These are phyloP conservation scores for human DNA, from an alignment of 2,113 vertebrate genomes.

Conservation along the genomic window DNA sequence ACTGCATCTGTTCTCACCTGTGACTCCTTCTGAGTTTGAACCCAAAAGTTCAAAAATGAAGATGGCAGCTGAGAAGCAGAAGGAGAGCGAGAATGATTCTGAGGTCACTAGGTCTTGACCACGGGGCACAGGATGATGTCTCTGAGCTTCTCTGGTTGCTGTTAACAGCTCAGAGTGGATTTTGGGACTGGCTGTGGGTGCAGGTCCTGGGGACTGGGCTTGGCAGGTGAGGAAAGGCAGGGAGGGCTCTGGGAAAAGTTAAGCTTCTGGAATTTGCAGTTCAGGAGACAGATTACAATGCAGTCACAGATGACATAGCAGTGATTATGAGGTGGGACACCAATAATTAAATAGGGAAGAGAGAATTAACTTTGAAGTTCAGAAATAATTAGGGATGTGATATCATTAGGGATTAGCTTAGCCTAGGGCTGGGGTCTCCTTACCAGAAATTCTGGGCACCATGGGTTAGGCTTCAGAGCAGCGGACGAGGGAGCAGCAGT, in stretches of 20 bases:
- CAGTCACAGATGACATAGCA: neutral
- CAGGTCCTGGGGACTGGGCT: too few species aligned
- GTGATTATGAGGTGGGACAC: neutral
- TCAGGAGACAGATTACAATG: too few species aligned
- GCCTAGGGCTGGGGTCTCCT: neutral
- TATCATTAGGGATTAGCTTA: neutral
- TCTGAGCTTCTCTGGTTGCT: neutral
- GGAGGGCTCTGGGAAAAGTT: neutral
- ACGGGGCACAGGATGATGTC: too few species aligned
- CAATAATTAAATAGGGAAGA: neutral
- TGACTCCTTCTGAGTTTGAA: neutral
- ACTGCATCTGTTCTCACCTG: neutral
- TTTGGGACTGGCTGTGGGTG: neutral
- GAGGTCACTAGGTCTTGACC: too few species aligned
- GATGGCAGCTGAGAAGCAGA: neutral
- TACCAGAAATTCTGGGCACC: neutral
- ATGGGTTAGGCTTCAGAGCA: neutral
- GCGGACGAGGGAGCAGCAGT: neutral
- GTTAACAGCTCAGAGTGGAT: neutral
- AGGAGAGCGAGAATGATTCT: neutral
- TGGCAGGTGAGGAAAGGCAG: neutral
- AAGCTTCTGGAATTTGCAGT: neutral
- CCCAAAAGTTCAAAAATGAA: neutral
- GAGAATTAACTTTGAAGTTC: neutral
- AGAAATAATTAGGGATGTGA: accelerated